Base-by-base conservation (phyloP, 2,888 invertebrate genomes). In the Piscicola geometra region DNA sequence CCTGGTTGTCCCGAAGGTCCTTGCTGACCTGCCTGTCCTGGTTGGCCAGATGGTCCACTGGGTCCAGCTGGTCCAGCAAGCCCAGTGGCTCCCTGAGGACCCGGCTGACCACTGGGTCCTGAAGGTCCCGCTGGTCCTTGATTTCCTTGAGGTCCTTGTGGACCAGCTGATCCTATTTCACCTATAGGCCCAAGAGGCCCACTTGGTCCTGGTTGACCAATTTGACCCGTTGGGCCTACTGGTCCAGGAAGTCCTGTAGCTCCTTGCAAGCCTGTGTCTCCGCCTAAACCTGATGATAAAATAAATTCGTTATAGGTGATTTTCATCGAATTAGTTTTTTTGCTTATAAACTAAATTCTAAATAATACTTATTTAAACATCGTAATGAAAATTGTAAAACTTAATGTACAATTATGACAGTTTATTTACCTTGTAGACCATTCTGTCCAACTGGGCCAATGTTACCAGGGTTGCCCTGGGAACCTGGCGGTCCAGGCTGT, bases 21-120 rank as follows among this genome's bases (percentile, higher is more conserved):
- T 66, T 25, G 67, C 18, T 33, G 50, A 28, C 76, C 76, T 9
- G 64, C 28, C 15, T 67, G 32, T 66, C 76, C 76, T 12, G 74
- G 25, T 30, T 30, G 25, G 1, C 76, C 76, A 21, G 66, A 28
- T 21, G 36, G 28, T 28, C 77, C 77, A 41, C 68, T 5, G 28
- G 75, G 0, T 15, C 77, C 77, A 47, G 52, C 56, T 64, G 56
- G 30, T 21, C 75, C 77, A 25, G 35, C 35, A 25, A 67, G 72
- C 73, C 76, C 76, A 33, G 35, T 36, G 25, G 69, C 36, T 68
- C 77, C 77, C 33, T 18, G 36, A 0, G 25, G 28, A 18, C 77
- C 77, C 21, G 69, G 35, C 64, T 71, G 69, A 32, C 77, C 77
- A 25, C 30, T 30, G 52, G 70, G 70, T 60, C 76, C 76, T n/a